A percentile compares a stretch with the other conserved stretches of the same genome.
phyloP scores from a whole-genome alignment of 2,888 invertebrate species.

The Oscheius sp. region DNA sequence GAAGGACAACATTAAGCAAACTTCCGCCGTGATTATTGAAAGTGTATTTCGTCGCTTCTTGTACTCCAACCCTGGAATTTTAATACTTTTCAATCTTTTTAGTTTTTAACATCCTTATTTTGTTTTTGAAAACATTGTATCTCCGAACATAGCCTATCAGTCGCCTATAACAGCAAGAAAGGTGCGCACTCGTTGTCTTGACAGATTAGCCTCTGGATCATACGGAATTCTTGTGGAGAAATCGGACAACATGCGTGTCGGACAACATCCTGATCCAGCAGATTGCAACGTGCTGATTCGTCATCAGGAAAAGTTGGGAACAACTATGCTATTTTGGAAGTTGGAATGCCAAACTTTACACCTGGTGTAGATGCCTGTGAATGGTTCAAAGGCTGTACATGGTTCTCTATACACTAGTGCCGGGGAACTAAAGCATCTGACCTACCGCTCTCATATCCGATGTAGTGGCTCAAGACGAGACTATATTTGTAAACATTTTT shows the following conservation, averaged over 20 bases:
- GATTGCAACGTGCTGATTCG: too few species aligned
- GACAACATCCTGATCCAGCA: neutral
- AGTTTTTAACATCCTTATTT: neutral
- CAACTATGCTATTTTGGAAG: neutral
- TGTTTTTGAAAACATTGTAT: neutral
- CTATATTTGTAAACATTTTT: conserved; percentile 46
- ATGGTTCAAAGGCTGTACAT: too few species aligned
- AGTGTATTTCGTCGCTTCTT: conserved; percentile 40
- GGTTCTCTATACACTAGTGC: too few species aligned
- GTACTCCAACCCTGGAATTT: conserved; percentile 35
- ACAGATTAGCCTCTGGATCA: conserved; percentile 32
- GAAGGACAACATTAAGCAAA: conserved; percentile 48
- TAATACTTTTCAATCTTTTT: too few species aligned
- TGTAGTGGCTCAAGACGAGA: conserved; percentile 45
- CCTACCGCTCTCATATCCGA: conserved; percentile 55
- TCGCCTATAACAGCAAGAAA: conserved; percentile 18
- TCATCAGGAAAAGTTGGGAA: neutral
- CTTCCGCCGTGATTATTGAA: conserved; percentile 47
- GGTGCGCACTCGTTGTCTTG: conserved; percentile 11
- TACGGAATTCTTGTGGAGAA: conserved; percentile 15
- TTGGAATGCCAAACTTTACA: too few species aligned
- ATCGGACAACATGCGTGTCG: conserved; percentile 17
- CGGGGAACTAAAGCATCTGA: neutral
- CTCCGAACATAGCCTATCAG: conserved; percentile 7
- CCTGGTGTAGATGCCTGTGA: too few species aligned